A percentile compares a stretch with the other conserved stretches of the same genome.
These are phyloP conservation scores for Pitangus sulphuratus DNA, from an alignment of 2,797 vertebrate species.

Conservation along the genomic window DNA sequence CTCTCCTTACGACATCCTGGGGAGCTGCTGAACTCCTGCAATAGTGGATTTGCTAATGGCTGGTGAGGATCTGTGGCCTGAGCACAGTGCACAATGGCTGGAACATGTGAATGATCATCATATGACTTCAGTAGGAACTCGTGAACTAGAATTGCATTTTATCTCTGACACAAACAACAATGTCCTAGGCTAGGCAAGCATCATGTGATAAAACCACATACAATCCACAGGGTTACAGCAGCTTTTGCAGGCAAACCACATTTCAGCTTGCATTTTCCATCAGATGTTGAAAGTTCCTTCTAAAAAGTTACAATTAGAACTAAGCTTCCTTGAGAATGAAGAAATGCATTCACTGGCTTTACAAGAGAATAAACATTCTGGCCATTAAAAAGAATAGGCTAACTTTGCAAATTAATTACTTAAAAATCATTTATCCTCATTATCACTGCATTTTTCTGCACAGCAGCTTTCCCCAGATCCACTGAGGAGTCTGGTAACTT, in stretches of 20 bases:
- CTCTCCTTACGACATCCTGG: neutral
- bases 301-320: constrained; percentile 4
- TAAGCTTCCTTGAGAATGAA: neutral
- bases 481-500: neutral
- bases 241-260: constrained; percentile 64
- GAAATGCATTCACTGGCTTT: neutral
- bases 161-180: constrained; percentile 79
- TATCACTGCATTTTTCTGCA: neutral
- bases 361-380: neutral
- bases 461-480: neutral
- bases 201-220: constrained; percentile 83
- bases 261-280: constrained; percentile 60
- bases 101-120: constrained; percentile 87
- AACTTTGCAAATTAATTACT: neutral
- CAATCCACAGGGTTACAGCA: constrained; percentile 71
- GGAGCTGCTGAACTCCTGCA: constrained; percentile 27
- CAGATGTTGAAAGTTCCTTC: constrained; percentile 59
- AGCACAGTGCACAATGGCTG: constrained; percentile 78
- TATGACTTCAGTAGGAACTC: constrained; percentile 87
- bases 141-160: constrained; percentile 84
- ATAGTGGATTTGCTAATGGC: constrained; percentile 64
- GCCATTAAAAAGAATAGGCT: neutral
- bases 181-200: constrained; percentile 68
- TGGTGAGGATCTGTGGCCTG: constrained; percentile 45
- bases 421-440: neutral